Evolutionary conservation across 2,888 invertebrate species (phyloP).

Genomic region (Argyresthia goedartella): DNA sequence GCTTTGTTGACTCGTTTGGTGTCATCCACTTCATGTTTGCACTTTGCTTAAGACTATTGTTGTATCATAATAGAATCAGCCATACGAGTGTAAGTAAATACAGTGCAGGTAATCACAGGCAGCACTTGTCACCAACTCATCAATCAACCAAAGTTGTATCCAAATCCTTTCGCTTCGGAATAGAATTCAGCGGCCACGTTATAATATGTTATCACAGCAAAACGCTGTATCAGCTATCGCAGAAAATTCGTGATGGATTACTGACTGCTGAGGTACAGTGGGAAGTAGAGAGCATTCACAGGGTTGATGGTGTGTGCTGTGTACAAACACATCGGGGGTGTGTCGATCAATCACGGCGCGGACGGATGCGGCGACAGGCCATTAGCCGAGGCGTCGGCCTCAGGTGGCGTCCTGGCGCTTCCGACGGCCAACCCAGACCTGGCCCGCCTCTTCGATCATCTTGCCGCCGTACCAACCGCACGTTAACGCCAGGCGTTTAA

Average conservation of each 20-base stretch:
- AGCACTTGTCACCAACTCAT: too few relatives aligned
- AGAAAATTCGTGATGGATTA: constrained; percentile 49
- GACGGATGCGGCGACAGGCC: constrained; percentile 61
- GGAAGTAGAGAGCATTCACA: background rate
- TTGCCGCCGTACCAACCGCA: constrained; percentile 21
- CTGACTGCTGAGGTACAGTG: constrained; percentile 21
- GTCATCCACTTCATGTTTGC: background rate
- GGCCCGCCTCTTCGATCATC: constrained; percentile 34
- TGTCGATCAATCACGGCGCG: constrained; percentile 63
- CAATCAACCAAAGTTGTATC: too few relatives aligned
- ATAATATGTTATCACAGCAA: too few relatives aligned
- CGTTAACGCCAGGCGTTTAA: too few relatives aligned
- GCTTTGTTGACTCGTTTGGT: constrained; percentile 21
- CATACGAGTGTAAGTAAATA: too few relatives aligned
- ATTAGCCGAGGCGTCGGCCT: constrained; percentile 47
- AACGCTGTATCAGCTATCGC: constrained; percentile 1
- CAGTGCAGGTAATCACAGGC: too few relatives aligned
- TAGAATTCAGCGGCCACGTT: too few relatives aligned
- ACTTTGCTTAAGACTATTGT: background rate
- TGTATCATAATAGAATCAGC: background rate
- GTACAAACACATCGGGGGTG: constrained; percentile 50
- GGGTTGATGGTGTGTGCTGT: constrained; percentile 13
- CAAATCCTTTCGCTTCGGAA: too few relatives aligned
- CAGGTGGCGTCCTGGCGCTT: constrained; percentile 34
- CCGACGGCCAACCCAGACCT: constrained; percentile 14